These are phyloP conservation scores for Paracyclopina nana DNA, from an alignment of 1,140 invertebrate genomes.

Conservation along the genomic window DNA sequence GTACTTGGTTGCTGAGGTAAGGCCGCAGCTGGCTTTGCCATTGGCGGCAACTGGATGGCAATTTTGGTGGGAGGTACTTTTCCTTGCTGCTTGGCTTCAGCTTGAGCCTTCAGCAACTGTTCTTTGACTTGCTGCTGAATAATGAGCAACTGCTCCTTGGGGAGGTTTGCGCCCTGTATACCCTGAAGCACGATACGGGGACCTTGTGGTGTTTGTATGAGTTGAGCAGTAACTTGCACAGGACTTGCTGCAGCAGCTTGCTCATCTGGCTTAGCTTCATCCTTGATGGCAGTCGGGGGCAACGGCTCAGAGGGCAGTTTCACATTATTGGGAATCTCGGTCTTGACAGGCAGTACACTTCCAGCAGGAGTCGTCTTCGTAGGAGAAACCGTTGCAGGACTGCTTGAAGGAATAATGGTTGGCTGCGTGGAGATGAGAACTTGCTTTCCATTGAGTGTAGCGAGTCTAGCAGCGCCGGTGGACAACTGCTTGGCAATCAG, in stretches of 20 bases:
- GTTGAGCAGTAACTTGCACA: slow-evolving; percentile 15
- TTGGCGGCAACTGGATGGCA: slow-evolving; percentile 54
- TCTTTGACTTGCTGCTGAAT: slow-evolving; percentile 72
- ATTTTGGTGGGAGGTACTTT: slow-evolving; percentile 61
- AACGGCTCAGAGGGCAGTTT: background rate
- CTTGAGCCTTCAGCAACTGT: slow-evolving; percentile 27
- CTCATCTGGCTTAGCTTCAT: background rate
- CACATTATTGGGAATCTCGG: background rate
- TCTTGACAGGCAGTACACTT: slow-evolving; percentile 37
- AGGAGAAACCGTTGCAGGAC: slow-evolving; percentile 9
- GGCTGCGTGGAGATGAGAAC: slow-evolving; percentile 35
- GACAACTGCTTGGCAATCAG: slow-evolving; percentile 45
- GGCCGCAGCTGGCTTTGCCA: too few relatives aligned
- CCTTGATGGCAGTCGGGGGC: background rate
- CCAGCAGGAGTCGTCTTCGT: slow-evolving; percentile 25
- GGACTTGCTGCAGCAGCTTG: background rate
- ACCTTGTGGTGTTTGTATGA: slow-evolving; percentile 30
- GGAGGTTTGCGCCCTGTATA: slow-evolving; percentile 53
- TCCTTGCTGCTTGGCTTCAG: slow-evolving; percentile 38
- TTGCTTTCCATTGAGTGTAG: slow-evolving; percentile 59
- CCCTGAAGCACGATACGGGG: slow-evolving; percentile 63
- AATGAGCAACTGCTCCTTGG: slow-evolving; percentile 49
- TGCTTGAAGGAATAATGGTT: background rate
- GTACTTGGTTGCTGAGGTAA: too few relatives aligned
- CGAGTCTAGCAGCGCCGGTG: slow-evolving; percentile 53